Evolutionary conservation across 2,888 invertebrate species (phyloP).

Genomic region (Meandrusa payeni): DNA sequence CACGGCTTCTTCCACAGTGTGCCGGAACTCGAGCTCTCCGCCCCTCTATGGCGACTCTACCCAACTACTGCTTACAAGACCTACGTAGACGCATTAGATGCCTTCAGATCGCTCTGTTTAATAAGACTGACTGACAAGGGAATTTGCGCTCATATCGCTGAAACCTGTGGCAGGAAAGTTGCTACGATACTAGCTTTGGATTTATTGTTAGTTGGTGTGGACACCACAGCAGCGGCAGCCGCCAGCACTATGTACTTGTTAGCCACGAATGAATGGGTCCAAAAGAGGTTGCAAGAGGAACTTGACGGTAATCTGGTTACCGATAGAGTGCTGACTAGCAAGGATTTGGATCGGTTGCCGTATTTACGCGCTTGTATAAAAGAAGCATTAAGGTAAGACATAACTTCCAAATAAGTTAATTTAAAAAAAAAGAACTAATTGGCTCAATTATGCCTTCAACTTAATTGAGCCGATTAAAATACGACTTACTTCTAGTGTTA

Average conservation of each 20-base stretch:
- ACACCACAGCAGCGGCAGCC: conserved; percentile 89
- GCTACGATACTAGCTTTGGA: conserved; percentile 89
- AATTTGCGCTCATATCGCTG: conserved; percentile 65
- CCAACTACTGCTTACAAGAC: conserved; percentile 86
- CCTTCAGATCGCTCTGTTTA: conserved; percentile 83
- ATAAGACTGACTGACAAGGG: conserved; percentile 68
- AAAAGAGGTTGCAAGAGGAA: conserved; percentile 83
- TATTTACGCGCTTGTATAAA: conserved; percentile 89
- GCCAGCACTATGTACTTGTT: conserved; percentile 88
- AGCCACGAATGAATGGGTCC: conserved; percentile 85
- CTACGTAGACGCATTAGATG: conserved; percentile 86
- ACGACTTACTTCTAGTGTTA: too few species aligned
- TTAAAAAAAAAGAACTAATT: too few species aligned
- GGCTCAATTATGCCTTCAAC: too few species aligned
- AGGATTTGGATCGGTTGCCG: conserved; percentile 83
- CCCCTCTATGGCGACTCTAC: conserved; percentile 88
- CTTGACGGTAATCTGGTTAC: conserved; percentile 78
- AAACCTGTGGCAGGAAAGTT: conserved; percentile 57
- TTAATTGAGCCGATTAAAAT: too few species aligned
- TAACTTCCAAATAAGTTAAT: too few species aligned
- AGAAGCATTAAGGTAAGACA: conserved; percentile 86
- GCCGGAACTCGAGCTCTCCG: conserved; percentile 86
- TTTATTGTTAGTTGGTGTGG: conserved; percentile 89
- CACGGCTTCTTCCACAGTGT: conserved; percentile 89
- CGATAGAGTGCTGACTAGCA: conserved; percentile 77